These are phyloP conservation scores for Engraulis encrasicolus DNA, from an alignment of 2,113 vertebrate species.

Conservation along the genomic window DNA sequence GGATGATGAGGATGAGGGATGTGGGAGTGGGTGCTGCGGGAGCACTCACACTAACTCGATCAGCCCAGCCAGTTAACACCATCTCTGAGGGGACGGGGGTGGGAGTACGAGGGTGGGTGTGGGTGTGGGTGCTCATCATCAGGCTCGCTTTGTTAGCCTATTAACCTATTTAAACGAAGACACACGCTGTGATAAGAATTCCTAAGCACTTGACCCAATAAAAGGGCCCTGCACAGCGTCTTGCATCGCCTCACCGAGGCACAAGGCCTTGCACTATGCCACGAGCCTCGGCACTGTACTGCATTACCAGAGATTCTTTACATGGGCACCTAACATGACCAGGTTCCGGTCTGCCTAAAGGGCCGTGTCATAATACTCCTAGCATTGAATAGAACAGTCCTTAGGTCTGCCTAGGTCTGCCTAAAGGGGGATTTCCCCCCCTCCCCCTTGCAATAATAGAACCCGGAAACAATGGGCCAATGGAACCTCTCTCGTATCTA, in stretches of 20 bases:
- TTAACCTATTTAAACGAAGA: conserved; percentile 8
- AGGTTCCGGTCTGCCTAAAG: neutral
- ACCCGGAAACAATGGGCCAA: too few species aligned
- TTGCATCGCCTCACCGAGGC: too few species aligned
- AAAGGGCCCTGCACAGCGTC: neutral
- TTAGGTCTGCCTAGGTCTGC: too few species aligned
- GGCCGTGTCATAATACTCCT: too few species aligned
- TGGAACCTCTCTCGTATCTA: too few species aligned
- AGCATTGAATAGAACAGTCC: too few species aligned
- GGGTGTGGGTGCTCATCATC: neutral
- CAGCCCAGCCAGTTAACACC: too few species aligned
- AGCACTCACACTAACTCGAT: too few species aligned
- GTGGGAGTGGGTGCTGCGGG: neutral
- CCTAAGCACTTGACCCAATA: conserved; percentile 11
- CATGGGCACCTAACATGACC: neutral
- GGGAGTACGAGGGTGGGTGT: neutral
- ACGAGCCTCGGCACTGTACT: too few species aligned
- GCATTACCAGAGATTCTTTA: neutral
- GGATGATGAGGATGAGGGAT: too few species aligned
- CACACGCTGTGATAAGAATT: neutral
- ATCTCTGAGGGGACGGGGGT: neutral
- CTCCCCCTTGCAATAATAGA: too few species aligned
- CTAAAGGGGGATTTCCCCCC: too few species aligned
- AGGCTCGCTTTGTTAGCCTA: conserved; percentile 15
- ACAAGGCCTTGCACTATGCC: neutral